These are phyloP conservation scores for Pangasius macronema DNA, from an alignment of 2,797 vertebrate species.

Conservation along the genomic window DNA sequence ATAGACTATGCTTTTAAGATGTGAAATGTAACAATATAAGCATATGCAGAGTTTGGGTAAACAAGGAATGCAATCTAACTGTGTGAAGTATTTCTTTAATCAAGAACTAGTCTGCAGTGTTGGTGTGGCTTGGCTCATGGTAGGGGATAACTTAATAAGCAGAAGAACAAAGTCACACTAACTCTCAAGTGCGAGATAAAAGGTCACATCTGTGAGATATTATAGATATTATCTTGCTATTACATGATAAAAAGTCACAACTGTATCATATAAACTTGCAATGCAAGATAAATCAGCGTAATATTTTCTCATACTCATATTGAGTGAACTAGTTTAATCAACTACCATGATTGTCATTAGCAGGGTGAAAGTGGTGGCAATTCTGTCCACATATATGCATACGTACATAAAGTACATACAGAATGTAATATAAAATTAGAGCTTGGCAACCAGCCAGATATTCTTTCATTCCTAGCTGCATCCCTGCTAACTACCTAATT, in stretches of 20 bases:
- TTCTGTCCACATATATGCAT: not conserved
- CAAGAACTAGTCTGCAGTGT: not conserved
- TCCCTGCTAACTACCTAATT: not conserved
- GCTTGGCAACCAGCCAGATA: not conserved
- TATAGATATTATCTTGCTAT: conserved; percentile 7
- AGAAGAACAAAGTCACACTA: not conserved
- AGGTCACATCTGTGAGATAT: not conserved
- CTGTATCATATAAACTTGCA: not conserved
- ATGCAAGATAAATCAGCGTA: not conserved
- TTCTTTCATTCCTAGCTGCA: not conserved
- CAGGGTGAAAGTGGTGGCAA: not conserved
- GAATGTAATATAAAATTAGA: not conserved
- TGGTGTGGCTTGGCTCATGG: not conserved
- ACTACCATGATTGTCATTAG: not conserved
- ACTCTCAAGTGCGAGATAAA: not conserved
- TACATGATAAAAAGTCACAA: not conserved
- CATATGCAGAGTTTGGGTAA: not conserved
- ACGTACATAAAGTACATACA: not conserved
- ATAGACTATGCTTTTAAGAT: not conserved
- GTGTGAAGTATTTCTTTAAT: not conserved
- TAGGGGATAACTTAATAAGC: not conserved
- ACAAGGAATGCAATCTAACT: not conserved
- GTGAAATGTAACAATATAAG: not conserved
- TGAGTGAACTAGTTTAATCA: not conserved
- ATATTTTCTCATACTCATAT: not conserved